phyloP scores from a whole-genome alignment of 2,888 invertebrate species.

The Protonemura montana region DNA sequence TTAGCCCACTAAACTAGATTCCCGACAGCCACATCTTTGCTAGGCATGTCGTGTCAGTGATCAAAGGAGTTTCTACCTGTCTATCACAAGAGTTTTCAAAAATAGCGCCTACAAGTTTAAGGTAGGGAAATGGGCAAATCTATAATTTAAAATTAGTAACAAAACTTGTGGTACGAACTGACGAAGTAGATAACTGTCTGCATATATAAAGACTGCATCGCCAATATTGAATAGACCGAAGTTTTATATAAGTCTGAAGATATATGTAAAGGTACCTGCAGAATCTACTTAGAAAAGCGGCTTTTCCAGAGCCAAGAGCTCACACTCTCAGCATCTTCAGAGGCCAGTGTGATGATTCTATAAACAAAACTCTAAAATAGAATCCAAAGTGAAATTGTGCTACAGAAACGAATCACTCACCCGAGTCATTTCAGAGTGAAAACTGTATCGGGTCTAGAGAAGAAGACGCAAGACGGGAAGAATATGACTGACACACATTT shows the following conservation, averaged over 20 bases:
- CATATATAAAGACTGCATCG: too few species aligned
- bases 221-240: too few species aligned
- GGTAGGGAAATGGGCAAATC: too few species aligned
- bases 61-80: background rate
- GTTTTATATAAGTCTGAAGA: too few species aligned
- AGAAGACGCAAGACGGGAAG: background rate
- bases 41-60: background rate
- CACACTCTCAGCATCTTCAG: background rate
- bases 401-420: slow-evolving; percentile 17
- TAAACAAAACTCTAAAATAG: slow-evolving; percentile 24
- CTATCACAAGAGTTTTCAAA: background rate
- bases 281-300: background rate
- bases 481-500: slow-evolving; percentile 1
- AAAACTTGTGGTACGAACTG: too few species aligned
- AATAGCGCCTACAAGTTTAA: background rate
- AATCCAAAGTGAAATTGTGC: slow-evolving; percentile 18
- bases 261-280: background rate
- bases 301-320: background rate
- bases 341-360: background rate
- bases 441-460: background rate
- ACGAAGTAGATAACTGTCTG: too few species aligned
- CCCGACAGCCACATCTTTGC: background rate
- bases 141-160: too few species aligned
- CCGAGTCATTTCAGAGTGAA: background rate
- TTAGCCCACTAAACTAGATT: background rate